Evolutionary conservation across 2,113 vertebrate species (phyloP), one percentile per base, ranked within the genome.

Genomic region (Galemys pyrenaicus): DNA sequence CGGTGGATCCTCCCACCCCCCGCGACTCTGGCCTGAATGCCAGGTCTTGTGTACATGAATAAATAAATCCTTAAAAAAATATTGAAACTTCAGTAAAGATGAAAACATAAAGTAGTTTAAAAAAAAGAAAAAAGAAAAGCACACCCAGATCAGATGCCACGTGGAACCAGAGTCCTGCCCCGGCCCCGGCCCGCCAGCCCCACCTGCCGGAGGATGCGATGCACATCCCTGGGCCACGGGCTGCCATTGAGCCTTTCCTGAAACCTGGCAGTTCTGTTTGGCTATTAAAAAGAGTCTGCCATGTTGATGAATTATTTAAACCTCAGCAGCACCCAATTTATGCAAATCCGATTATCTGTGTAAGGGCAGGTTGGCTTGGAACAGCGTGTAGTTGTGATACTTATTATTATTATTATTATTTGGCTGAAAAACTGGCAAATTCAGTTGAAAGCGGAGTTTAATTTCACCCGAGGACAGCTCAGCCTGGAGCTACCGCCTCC

Each of bases 261-360:
- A 97, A 88, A 97, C 93, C 94, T 97, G 92, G 95, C 74, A 75
- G 80, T 84, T 96, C 85, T 92, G 65, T 15, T 9, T 97, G 97
- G 96, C 97, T 97, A 62, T 95, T 96, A 97, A 95, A 96, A 97
- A 97, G 88, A 90, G 4, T 0, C 95, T 97, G 97, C 97, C 96
- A 96, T 2, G 9, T 93, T 80, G 96, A 96, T 98, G 97, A 97
- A 97, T 98, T 98, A 97, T 95, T 98, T 96, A 98, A 98, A 98
- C 97, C 96, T 96, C 89, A 97, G 97, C 96, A 96, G 96, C 93
- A 95, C 97, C 97, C 98, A 98, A 98, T 98, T 98, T 98, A 98
- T 98, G 98, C 96, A 98, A 98, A 98, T 98, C 98, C 58, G 58
- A 98, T 98, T 98, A 98, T 98, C 98, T 98, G 97, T 98, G 62